phyloP scores from a whole-genome alignment of 2,888 invertebrate genomes.

The Diabrotica balteata region DNA sequence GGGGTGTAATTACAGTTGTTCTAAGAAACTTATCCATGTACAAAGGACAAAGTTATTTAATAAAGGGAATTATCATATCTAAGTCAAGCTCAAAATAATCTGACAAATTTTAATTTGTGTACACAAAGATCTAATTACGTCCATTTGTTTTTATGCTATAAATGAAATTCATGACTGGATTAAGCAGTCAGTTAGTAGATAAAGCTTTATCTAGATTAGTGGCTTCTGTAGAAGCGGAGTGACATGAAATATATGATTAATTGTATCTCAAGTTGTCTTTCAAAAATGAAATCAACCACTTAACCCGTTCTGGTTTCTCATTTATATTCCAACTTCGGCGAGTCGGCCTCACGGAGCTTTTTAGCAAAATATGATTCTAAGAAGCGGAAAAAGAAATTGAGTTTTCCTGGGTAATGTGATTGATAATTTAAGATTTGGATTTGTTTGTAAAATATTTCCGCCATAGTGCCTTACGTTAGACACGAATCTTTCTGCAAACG shows the following conservation, averaged over 20 bases:
- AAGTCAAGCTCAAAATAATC: conserved; percentile 15
- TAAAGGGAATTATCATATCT: conserved; percentile 22
- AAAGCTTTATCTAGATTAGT: conserved; percentile 54
- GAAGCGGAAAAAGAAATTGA: conserved; percentile 7
- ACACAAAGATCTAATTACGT: conserved; percentile 19
- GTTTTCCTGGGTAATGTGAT: conserved; percentile 7
- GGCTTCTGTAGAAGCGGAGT: conserved; percentile 46
- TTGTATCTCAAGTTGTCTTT: conserved; percentile 47
- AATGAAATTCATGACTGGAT: conserved; percentile 48
- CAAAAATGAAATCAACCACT: conserved; percentile 44
- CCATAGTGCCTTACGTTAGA: not conserved
- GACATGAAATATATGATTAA: conserved; percentile 58
- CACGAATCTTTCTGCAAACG: not conserved
- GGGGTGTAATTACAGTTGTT: not conserved
- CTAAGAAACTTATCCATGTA: not conserved
- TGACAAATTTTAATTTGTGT: conserved; percentile 22
- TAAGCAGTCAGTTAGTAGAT: conserved; percentile 46
- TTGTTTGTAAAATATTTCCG: conserved; percentile 2
- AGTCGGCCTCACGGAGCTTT: conserved; percentile 14
- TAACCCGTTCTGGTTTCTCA: conserved; percentile 36
- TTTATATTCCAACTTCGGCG: conserved; percentile 36
- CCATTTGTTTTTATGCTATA: conserved; percentile 21
- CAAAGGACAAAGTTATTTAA: conserved; percentile 11
- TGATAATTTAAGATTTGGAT: conserved; percentile 7
- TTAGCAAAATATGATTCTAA: conserved; percentile 23